phyloP scores from a whole-genome alignment of 2,113 vertebrate species.

The Channa maculata region DNA sequence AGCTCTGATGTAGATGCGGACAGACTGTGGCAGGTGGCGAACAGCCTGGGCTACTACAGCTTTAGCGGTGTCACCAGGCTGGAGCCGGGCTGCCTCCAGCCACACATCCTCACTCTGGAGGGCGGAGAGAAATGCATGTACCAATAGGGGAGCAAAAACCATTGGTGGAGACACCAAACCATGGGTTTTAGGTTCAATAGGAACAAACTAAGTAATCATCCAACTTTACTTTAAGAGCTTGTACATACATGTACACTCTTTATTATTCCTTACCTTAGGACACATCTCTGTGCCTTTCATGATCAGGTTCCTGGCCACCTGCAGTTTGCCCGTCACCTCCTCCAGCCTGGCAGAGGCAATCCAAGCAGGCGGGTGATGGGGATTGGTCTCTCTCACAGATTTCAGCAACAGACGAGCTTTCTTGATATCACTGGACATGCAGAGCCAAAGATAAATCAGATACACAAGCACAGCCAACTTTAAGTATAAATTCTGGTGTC shows the following conservation, averaged over 20 bases:
- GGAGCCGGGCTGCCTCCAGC: constrained; percentile 95
- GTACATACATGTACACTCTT: too few relatives aligned
- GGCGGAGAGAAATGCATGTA: constrained; percentile 8
- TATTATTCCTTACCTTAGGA: constrained; percentile 87
- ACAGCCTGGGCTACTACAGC: constrained; percentile 98
- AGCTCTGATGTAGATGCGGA: constrained; percentile 96
- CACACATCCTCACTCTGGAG: constrained; percentile 97
- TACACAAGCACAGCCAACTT: constrained; percentile 1
- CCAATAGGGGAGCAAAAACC: not conserved
- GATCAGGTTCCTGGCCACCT: constrained; percentile 96
- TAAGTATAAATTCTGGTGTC: not conserved
- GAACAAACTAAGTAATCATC: not conserved
- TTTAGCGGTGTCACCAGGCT: constrained; percentile 97
- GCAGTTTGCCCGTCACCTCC: constrained; percentile 97
- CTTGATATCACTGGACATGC: constrained; percentile 92
- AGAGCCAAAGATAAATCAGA: constrained; percentile 28
- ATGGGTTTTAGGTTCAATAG: too few relatives aligned
- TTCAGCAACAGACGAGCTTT: constrained; percentile 96
- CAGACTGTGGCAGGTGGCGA: constrained; percentile 94
- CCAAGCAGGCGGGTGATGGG: constrained; percentile 98
- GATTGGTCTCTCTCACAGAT: constrained; percentile 97
- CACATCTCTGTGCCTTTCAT: constrained; percentile 99
- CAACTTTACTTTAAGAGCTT: too few relatives aligned
- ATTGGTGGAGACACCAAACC: not conserved
- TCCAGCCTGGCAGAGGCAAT: constrained; percentile 97